Percentiles rank a stretch among this genome's conserved stretches.
These are phyloP conservation scores for Acomys russatus DNA, from an alignment of 2,797 vertebrate species.

Conservation along the genomic window DNA sequence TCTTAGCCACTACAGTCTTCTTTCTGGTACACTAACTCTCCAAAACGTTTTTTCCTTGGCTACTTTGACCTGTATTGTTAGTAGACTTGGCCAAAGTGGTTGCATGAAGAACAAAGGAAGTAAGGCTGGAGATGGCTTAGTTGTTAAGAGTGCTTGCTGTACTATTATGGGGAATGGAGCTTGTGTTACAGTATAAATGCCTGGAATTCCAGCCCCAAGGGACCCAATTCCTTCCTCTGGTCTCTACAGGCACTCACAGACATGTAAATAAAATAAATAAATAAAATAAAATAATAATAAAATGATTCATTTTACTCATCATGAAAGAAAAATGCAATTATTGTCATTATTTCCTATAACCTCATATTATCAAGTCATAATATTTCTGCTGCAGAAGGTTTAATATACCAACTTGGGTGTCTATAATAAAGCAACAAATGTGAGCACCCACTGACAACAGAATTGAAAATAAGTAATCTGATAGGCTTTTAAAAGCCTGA, in stretches of 20 bases:
- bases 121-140: neutral
- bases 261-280: neutral
- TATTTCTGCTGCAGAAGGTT: slow-evolving; percentile 10
- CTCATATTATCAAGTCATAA: slow-evolving; percentile 22
- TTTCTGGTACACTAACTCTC: too few species aligned
- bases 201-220: neutral
- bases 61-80: neutral
- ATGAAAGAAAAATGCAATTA: neutral
- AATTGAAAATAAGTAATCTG: slow-evolving; percentile 60
- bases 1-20: neutral
- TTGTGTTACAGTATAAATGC: neutral
- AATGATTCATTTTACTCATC: neutral
- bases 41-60: too few species aligned
- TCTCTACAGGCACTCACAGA: neutral
- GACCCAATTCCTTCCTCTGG: neutral
- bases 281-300: neutral
- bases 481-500: neutral
- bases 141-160: neutral
- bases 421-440: slow-evolving; percentile 30
- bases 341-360: slow-evolving; percentile 14
- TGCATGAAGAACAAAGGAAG: neutral
- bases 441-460: neutral
- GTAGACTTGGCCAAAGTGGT: neutral
- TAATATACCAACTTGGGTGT: neutral
- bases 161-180: neutral